These are phyloP conservation scores for Apamea epomidion DNA, from an alignment of 2,888 invertebrate genomes.

Conservation along the genomic window DNA sequence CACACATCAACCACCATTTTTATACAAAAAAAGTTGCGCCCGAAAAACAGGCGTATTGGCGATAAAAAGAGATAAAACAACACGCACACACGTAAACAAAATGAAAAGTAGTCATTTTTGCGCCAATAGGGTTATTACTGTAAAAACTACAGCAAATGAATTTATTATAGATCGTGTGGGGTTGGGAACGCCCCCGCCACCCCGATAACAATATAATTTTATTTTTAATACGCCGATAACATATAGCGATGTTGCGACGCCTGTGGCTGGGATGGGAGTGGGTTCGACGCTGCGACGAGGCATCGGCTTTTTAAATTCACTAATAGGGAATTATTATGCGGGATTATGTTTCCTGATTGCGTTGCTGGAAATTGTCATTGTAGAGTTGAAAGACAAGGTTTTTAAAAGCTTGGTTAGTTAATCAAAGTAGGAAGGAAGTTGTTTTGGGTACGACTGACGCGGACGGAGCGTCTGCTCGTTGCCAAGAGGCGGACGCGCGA, in stretches of 20 bases:
- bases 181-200: conserved; percentile 70
- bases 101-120: conserved; percentile 89
- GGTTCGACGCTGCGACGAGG: conserved; percentile 43
- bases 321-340: conserved; percentile 47
- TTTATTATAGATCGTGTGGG: conserved; percentile 83
- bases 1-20: conserved; percentile 55
- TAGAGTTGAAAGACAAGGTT: background rate
- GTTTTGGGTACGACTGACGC: background rate
- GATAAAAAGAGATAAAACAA: conserved; percentile 83
- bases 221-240: conserved; percentile 81
- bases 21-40: conserved; percentile 68
- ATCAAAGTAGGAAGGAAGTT: background rate
- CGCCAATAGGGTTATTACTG: conserved; percentile 89
- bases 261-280: conserved; percentile 31
- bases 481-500: background rate
- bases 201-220: conserved; percentile 79
- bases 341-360: conserved; percentile 42
- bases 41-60: conserved; percentile 72
- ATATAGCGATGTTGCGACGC: conserved; percentile 55
- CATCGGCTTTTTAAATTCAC: conserved; percentile 41
- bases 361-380: conserved; percentile 8
- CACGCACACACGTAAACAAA: conserved; percentile 76
- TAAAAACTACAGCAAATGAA: conserved; percentile 89
- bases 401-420: background rate
- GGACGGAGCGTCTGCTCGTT: background rate